Base-by-base conservation (phyloP, 30 jellyfish, hydroid and myxozoan genomes). In the Hydractinia symbiolongicarpus region DNA sequence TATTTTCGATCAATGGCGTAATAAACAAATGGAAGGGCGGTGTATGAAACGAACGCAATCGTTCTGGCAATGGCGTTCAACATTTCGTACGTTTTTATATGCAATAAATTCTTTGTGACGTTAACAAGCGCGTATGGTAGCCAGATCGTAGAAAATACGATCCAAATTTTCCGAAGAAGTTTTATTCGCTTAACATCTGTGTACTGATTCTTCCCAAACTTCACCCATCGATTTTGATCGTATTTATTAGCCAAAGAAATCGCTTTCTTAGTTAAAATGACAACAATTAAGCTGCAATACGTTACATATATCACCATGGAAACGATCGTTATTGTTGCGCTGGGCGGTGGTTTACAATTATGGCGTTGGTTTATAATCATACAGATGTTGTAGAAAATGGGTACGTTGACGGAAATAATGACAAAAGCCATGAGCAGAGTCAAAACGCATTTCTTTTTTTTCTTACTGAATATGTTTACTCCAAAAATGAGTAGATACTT, bases 61-160 rank as follows among this genome's bases (percentile, higher is more conserved):
- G 64, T 69, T 56, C 77, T 57, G 61, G 77, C 15, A 11, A 19
- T 49, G 19, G 74, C 56, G 53, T 69, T 70, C 69, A 77, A 44
- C 21, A 30, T 67, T 14, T 70, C 51, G 16, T 55, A 53, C 9
- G 57, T 30, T 5, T 61, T 55, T 4, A 53, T 50, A 70, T 57
- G 83, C 69, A 84, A 13, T 56, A 50, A 40, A 5, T 66, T 58
- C 8, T 52, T 81, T 49, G 16, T 73, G 9, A 73, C 78, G 53
- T 49, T 67, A 11, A 84, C 55, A 7, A 77, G 76, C 14, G 87
- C 94, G 83, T 76, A 76, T n/a, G 94, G 94, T 5, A 84, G 51
- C 94, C 94, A 84, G 9, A 77, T 17, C 0, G 69, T 4, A 50
- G 87, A 56, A 79, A 76, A 76, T 67, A 77, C 50, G 11, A 61